Evolutionary conservation across 1,140 invertebrate genomes (phyloP), one percentile per base, ranked within the genome.

Genomic region (Halictus rubicundus): DNA sequence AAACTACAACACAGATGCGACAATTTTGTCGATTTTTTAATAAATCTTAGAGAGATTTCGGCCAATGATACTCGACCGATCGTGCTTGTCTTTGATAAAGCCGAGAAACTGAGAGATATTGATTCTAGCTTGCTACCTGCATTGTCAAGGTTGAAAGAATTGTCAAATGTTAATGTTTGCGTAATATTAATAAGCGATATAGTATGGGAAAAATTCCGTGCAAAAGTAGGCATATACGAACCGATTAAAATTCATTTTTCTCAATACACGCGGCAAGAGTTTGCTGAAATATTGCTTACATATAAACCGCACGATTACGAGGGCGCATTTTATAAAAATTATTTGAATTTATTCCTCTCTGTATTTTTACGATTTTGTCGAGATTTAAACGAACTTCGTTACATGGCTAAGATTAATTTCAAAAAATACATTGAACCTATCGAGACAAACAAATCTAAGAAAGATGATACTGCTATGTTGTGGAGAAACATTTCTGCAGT

Each of bases 321-420:
- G 0, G 83, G 89, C 16, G 81, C 66, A 16, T 95, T 98, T 86
- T 98, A 97, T 88, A 93, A 93, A 78, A 96, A 96, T 90, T 98
- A 97, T 90, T 88, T 98, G 37, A 96, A 95, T 89, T 92, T 97
- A 23, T 96, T 98, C 88, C 90, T 98, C 0, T 96, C 96, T 76
- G 95, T 97, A 12, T 98, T 97, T 91, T 96, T 96, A 84, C 94
- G 95, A 86, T 96, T 95, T 39, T 98, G 97, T 91, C 93, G 96
- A 60, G 97, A 98, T 94, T 90, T 98, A 12, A 95, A 95, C 12
- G 97, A 98, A 91, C 92, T 98, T 39, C 95, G 94, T 90, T 95
- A 96, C 87, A 96, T 96, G 92, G 94, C 95, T 0, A 91, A 93
- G 70, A 92, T 95, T 27, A 96, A 96, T 89, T 97, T 97, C 88